Evolutionary conservation across 2,888 invertebrate species (phyloP).

Genomic region (Hyposoter didymator): DNA sequence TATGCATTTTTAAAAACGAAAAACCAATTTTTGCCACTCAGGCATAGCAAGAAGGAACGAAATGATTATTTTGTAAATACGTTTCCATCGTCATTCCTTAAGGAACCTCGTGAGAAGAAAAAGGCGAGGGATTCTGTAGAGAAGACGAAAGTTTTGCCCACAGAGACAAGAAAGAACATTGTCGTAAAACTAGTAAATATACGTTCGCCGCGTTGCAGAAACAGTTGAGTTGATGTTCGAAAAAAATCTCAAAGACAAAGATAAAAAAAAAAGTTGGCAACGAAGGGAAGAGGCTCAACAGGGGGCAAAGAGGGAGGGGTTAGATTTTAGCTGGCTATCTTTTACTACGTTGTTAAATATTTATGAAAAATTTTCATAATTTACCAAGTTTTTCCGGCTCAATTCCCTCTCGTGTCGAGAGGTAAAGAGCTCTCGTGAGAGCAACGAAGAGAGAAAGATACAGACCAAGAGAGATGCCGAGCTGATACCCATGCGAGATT

Average conservation of each 20-base stretch:
- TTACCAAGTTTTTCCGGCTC: conserved; percentile 71
- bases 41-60: background rate
- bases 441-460: conserved; percentile 10
- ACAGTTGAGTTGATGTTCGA: conserved; percentile 46
- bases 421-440: conserved; percentile 57
- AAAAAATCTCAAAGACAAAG: conserved; percentile 60
- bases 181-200: conserved; percentile 60
- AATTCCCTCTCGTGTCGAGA: conserved; percentile 69
- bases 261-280: conserved; percentile 42
- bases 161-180: conserved; percentile 36
- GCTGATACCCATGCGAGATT: conserved; percentile 12
- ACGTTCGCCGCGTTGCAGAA: conserved; percentile 10
- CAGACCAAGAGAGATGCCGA: conserved; percentile 2
- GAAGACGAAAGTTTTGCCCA: conserved; percentile 53
- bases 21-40: background rate
- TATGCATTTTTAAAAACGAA: background rate
- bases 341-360: conserved; percentile 73
- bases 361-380: conserved; percentile 75
- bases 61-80: background rate
- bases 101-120: background rate
- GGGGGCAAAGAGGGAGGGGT: conserved; percentile 41
- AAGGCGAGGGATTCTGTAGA: background rate
- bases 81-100: conserved; percentile 3
- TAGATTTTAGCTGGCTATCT: conserved; percentile 64
- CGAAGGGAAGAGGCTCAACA: conserved; percentile 37